Percentiles rank a stretch among this genome's conserved stretches.
These are phyloP conservation scores for Lucifuga dentata DNA, from an alignment of 2,113 vertebrate species.

Conservation along the genomic window DNA sequence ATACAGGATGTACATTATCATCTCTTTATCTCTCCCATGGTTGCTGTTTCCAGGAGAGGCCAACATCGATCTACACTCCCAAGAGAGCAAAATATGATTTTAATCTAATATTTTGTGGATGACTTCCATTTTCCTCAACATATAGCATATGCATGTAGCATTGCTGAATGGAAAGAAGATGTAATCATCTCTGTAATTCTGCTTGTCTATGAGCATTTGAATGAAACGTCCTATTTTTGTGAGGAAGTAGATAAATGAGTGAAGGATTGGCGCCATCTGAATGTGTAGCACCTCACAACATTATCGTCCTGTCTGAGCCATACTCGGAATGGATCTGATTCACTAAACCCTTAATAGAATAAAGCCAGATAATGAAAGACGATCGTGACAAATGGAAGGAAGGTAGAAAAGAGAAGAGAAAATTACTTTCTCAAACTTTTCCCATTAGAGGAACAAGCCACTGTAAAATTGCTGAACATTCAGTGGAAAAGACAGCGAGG, in stretches of 20 bases:
- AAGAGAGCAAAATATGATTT: background rate
- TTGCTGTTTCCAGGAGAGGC: constrained; percentile 16
- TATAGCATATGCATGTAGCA: background rate
- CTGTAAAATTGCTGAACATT: constrained; percentile 37
- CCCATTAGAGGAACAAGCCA: constrained; percentile 40
- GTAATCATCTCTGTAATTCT: constrained; percentile 7
- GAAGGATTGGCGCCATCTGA: constrained; percentile 3
- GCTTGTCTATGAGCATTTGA: background rate
- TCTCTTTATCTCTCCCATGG: background rate
- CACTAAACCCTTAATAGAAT: constrained; percentile 41
- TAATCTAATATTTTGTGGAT: constrained; percentile 23
- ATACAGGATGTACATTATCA: constrained; percentile 63
- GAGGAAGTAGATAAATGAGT: background rate
- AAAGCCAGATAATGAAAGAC: constrained; percentile 5
- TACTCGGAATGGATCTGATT: constrained; percentile 23
- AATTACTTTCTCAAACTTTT: constrained; percentile 54
- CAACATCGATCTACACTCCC: constrained; percentile 18
- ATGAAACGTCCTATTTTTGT: constrained; percentile 10
- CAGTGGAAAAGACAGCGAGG: background rate
- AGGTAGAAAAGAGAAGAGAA: constrained; percentile 5
- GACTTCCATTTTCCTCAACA: constrained; percentile 11
- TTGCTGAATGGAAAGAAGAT: background rate
- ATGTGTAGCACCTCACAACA: background rate
- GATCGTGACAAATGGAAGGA: constrained; percentile 15
- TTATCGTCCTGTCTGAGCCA: background rate